Conservation (phyloP, 2,113 vertebrate genomes). For the Gobio gobio region DNA sequence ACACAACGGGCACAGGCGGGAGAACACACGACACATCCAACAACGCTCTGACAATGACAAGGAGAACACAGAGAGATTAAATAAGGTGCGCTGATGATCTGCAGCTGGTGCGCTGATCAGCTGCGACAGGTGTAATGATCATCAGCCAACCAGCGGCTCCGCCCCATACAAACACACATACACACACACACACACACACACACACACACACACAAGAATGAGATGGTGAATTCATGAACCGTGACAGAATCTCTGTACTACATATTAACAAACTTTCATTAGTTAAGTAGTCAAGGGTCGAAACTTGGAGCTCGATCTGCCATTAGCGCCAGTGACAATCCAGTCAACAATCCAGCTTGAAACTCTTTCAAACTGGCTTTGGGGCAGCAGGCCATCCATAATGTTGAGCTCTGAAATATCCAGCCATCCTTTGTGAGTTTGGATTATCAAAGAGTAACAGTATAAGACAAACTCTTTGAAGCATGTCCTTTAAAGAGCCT, state of each 20-base stretch:
- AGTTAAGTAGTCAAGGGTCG: not conserved
- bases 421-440: not conserved
- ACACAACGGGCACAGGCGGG: too few species aligned
- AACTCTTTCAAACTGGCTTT: not conserved
- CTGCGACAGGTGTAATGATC: too few species aligned
- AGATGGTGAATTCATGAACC: too few species aligned
- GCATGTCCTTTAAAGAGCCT: slow-evolving; percentile 18
- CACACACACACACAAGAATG: too few species aligned
- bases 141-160: too few species aligned
- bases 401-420: slow-evolving; percentile 14
- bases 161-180: too few species aligned
- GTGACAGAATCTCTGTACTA: not conserved
- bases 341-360: not conserved
- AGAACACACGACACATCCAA: too few species aligned
- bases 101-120: too few species aligned
- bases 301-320: not conserved
- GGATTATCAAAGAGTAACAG: slow-evolving; percentile 3
- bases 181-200: too few species aligned
- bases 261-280: not conserved
- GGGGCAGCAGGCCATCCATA: not conserved
- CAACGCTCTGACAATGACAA: too few species aligned
- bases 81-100: too few species aligned
- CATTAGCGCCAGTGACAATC: not conserved
- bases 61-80: too few species aligned
- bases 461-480: slow-evolving; percentile 17